These are phyloP conservation scores for Craterocephalus amniculus DNA, from an alignment of 2,797 vertebrate genomes.

Conservation along the genomic window DNA sequence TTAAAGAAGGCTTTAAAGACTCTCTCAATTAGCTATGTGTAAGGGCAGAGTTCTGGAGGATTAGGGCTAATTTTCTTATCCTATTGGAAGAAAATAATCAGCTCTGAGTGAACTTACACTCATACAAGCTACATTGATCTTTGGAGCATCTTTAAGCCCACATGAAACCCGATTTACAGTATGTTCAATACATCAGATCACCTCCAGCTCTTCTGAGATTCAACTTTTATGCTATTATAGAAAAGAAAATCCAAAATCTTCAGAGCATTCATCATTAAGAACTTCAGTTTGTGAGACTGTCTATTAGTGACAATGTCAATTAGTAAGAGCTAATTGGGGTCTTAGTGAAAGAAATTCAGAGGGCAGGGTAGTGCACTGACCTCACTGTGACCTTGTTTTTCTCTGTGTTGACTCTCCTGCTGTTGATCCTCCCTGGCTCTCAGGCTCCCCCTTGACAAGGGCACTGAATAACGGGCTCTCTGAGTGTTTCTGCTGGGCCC, in stretches of 20 bases:
- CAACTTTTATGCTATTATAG: neutral
- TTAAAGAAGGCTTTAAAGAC: neutral
- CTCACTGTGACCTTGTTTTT: slow-evolving; percentile 80
- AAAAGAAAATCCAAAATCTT: neutral
- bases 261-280: neutral
- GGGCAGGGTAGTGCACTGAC: slow-evolving; percentile 79
- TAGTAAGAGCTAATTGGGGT: neutral
- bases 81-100: neutral
- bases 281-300: neutral
- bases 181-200: slow-evolving; percentile 6
- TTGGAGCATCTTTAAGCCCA: neutral
- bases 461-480: slow-evolving; percentile 65
- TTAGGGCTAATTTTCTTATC: neutral
- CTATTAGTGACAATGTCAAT: neutral
- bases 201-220: neutral
- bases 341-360: neutral
- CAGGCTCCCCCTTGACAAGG: slow-evolving; percentile 70
- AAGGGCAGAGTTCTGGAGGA: neutral
- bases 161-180: neutral
- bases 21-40: slow-evolving; percentile 3
- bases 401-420: slow-evolving; percentile 73
- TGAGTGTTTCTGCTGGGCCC: slow-evolving; percentile 54
- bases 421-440: slow-evolving; percentile 71
- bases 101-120: neutral
- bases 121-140: neutral